phyloP scores from a whole-genome alignment of 1,140 invertebrate genomes.

The Lineus longissimus region DNA sequence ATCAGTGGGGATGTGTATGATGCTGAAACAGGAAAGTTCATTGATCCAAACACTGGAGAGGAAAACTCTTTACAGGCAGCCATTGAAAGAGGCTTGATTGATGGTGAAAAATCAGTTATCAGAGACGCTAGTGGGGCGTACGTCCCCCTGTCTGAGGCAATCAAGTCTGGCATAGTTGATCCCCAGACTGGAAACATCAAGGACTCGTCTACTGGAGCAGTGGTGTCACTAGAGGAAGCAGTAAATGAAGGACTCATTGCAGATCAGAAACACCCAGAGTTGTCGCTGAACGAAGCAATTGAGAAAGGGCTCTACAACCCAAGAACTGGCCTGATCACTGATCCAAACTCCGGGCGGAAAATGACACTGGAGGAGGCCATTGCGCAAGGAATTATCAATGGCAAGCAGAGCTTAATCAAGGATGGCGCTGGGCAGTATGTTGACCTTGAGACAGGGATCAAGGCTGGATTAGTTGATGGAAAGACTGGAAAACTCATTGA shows the following conservation, averaged over 20 bases:
- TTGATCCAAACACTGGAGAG: conserved; percentile 70
- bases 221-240: background rate
- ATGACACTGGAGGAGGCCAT: conserved; percentile 66
- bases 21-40: conserved; percentile 68
- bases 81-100: conserved; percentile 71
- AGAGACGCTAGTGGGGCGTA: background rate
- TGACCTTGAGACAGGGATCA: too few species aligned
- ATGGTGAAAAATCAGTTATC: conserved; percentile 69
- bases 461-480: conserved; percentile 44
- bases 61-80: conserved; percentile 72
- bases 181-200: conserved; percentile 10
- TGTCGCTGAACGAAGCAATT: conserved; percentile 74
- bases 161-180: conserved; percentile 16
- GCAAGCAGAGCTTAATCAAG: too few species aligned
- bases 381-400: conserved; percentile 67
- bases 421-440: too few species aligned
- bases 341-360: conserved; percentile 54
- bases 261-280: background rate
- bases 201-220: background rate
- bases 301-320: conserved; percentile 78
- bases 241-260: conserved; percentile 13
- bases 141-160: conserved; percentile 13
- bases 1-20: conserved; percentile 76
- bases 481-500: conserved; percentile 26
- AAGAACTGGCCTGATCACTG: conserved; percentile 62